phyloP scores from a whole-genome alignment of 2,113 vertebrate species.

The Ceratotherium simum region DNA sequence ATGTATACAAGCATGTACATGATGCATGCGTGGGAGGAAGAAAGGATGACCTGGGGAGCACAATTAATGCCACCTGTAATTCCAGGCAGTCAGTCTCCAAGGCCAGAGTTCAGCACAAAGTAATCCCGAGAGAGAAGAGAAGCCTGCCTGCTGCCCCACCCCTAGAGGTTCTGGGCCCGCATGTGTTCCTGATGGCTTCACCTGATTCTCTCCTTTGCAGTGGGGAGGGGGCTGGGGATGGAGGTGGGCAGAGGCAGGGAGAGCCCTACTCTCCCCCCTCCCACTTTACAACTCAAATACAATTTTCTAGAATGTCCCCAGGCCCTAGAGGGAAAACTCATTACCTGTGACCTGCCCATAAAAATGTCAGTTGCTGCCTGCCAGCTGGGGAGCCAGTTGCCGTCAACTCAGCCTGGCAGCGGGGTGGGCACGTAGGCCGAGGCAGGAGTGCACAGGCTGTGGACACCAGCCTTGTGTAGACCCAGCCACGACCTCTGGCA shows the following conservation, averaged over 20 bases:
- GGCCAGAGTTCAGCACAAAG: not conserved
- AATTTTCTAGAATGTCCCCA: conserved; percentile 81
- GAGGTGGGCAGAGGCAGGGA: not conserved
- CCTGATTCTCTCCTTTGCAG: not conserved
- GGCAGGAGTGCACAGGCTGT: rapidly evolving
- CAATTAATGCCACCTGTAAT: not conserved
- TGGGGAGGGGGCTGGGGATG: too few relatives aligned
- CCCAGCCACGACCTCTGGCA: not conserved
- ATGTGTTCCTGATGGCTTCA: not conserved
- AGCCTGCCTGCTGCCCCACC: not conserved
- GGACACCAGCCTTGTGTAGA: not conserved
- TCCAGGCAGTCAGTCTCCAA: not conserved
- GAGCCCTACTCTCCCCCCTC: not conserved
- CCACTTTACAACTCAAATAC: conserved; percentile 46
- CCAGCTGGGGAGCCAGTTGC: not conserved
- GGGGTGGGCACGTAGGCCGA: not conserved
- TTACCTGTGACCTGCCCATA: conserved; percentile 78
- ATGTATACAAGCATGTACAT: not conserved
- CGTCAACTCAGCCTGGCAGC: not conserved
- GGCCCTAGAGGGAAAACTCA: conserved; percentile 79
- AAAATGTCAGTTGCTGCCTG: conserved; percentile 51
- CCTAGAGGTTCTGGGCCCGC: not conserved
- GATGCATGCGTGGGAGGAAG: not conserved
- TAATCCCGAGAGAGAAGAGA: not conserved
- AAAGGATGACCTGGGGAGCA: not conserved